These are phyloP conservation scores for Capricornis sumatraensis DNA, from an alignment of 2,113 vertebrate genomes.

Conservation along the genomic window DNA sequence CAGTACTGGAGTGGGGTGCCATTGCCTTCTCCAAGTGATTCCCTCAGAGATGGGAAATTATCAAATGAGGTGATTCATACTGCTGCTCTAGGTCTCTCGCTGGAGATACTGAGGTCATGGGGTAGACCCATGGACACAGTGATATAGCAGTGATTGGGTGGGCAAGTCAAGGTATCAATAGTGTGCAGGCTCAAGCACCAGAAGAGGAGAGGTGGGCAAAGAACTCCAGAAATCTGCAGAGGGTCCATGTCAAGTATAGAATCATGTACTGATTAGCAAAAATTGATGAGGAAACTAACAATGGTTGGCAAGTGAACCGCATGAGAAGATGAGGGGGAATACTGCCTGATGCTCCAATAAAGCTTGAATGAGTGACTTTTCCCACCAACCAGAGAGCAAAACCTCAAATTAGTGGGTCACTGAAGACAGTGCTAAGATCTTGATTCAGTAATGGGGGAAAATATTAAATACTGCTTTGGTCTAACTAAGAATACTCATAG, in stretches of 20 bases:
- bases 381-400: background rate
- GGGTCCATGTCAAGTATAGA: background rate
- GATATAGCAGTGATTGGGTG: background rate
- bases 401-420: fast-evolving
- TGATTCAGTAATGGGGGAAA: background rate
- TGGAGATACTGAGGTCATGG: background rate
- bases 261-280: background rate
- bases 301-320: background rate
- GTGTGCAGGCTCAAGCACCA: background rate
- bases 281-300: background rate
- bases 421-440: background rate
- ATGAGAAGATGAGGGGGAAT: background rate
- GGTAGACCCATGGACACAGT: no score
- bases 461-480: background rate
- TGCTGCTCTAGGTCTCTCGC: background rate
- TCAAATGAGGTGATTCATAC: background rate
- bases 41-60: background rate
- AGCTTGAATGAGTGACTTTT: background rate
- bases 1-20: no score
- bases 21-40: no score
- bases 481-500: background rate
- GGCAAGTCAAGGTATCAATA: background rate
- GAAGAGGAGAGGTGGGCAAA: background rate
- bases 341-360: background rate
- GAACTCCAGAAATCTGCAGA: background rate